phyloP scores from a whole-genome alignment of 2,113 vertebrate species.

The Lepisosteus osseus region DNA sequence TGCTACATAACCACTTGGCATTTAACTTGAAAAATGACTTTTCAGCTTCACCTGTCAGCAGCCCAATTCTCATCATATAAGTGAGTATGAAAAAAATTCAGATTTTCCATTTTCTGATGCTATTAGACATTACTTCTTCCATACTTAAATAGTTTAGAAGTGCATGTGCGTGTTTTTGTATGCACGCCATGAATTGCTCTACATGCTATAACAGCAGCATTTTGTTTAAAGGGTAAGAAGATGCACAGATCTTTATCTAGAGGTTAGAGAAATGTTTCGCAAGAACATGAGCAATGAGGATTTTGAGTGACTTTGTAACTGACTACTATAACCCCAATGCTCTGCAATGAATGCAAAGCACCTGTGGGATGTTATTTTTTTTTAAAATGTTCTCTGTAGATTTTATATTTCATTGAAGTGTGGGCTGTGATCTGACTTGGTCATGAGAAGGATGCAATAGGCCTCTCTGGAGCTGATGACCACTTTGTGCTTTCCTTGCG shows the following conservation, averaged over 20 bases:
- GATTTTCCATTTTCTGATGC: constrained; percentile 89
- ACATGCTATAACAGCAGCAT: constrained; percentile 73
- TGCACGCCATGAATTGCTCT: constrained; percentile 62
- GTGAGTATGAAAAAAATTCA: constrained; percentile 77
- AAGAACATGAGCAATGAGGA: constrained; percentile 71
- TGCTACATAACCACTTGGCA: constrained; percentile 96
- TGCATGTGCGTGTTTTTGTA: constrained; percentile 70
- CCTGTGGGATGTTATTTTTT: background rate
- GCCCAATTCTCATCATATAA: constrained; percentile 87
- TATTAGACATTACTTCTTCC: constrained; percentile 80
- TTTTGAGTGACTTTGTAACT: constrained; percentile 68
- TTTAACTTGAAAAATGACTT: constrained; percentile 98
- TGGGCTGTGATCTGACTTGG: background rate
- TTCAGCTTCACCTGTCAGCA: constrained; percentile 92
- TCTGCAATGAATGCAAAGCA: background rate
- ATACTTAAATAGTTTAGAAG: constrained; percentile 75
- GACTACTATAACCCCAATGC: constrained; percentile 55
- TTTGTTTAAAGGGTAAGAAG: constrained; percentile 76
- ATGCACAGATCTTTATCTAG: constrained; percentile 78
- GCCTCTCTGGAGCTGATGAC: background rate
- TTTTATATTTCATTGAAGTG: background rate
- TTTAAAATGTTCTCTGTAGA: constrained; percentile 2
- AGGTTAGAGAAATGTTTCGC: constrained; percentile 74
- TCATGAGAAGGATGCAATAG: background rate
- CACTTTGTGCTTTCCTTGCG: background rate